Percentiles rank a stretch among this genome's conserved stretches.
Evolutionary conservation across 1,140 invertebrate genomes (phyloP).

Genomic region (Magallana gigas): DNA sequence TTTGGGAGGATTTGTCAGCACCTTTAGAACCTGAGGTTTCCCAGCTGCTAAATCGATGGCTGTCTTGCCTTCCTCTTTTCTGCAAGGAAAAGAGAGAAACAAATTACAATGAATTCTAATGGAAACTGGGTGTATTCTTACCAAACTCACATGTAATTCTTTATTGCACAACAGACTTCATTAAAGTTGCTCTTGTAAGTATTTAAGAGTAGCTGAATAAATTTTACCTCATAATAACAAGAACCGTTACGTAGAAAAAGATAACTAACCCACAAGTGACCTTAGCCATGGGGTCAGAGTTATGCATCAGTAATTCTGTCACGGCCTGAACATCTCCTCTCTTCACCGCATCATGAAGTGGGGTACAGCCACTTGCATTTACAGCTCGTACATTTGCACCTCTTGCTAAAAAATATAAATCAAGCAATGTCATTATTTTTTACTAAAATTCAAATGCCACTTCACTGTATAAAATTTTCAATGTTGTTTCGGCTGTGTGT

Average conservation of each 20-base stretch:
- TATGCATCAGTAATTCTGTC: constrained; percentile 81
- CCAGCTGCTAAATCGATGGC: constrained; percentile 81
- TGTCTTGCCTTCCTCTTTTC: constrained; percentile 79
- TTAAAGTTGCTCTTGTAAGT: no score
- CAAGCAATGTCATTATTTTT: no score
- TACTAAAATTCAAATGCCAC: no score
- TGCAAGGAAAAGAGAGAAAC: constrained; percentile 58
- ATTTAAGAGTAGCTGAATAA: no score
- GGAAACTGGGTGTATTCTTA: neutral
- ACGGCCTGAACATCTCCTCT: constrained; percentile 82
- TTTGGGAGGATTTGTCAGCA: constrained; percentile 70
- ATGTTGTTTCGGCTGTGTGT: no score
- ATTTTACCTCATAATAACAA: no score
- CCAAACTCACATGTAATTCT: neutral
- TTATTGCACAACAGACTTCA: no score
- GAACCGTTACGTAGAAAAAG: neutral
- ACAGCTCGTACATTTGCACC: constrained; percentile 80
- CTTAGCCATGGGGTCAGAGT: constrained; percentile 82
- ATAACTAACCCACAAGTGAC: constrained; percentile 80
- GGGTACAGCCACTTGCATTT: constrained; percentile 83
- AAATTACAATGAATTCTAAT: constrained; percentile 7
- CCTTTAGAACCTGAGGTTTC: constrained; percentile 78
- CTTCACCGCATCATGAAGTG: constrained; percentile 84
- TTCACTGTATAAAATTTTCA: no score
- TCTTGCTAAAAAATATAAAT: constrained; percentile 78